Evolutionary conservation across 2,113 vertebrate species (phyloP).

Genomic region (Thryonomys swinderianus): DNA sequence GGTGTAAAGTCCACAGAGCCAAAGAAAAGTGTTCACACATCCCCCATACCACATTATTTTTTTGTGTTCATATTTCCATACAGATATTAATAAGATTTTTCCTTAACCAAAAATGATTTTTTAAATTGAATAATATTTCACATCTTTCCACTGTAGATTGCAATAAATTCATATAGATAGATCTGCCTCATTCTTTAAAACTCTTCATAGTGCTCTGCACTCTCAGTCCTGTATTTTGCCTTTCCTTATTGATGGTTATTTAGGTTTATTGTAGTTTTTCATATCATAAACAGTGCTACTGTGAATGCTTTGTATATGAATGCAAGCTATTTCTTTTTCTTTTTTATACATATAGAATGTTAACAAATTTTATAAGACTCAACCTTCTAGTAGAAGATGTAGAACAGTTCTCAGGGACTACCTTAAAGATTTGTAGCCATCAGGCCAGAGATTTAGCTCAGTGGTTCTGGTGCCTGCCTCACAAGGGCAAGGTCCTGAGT

Average conservation of each 20-base stretch:
- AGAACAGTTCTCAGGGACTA: neutral
- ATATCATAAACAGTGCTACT: neutral
- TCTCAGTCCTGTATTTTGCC: neutral
- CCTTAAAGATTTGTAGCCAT: neutral
- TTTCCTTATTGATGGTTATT: neutral
- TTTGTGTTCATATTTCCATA: neutral
- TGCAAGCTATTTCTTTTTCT: neutral
- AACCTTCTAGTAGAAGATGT: neutral
- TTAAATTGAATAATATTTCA: constrained; percentile 22
- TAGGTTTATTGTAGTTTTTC: neutral
- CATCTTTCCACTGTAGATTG: neutral
- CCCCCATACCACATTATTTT: neutral
- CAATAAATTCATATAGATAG: neutral
- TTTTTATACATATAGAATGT: neutral
- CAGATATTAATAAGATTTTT: neutral
- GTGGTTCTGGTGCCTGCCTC: no score
- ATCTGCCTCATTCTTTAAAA: neutral
- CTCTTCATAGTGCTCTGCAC: neutral
- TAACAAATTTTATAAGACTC: neutral
- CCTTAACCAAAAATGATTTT: neutral
- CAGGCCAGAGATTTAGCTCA: no score
- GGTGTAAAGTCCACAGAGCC: neutral
- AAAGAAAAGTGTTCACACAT: neutral
- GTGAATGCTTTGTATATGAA: neutral
- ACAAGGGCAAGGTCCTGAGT: no score